Base-by-base conservation (phyloP, 1,140 invertebrate genomes). In the Sarcophaga peregrina region DNA sequence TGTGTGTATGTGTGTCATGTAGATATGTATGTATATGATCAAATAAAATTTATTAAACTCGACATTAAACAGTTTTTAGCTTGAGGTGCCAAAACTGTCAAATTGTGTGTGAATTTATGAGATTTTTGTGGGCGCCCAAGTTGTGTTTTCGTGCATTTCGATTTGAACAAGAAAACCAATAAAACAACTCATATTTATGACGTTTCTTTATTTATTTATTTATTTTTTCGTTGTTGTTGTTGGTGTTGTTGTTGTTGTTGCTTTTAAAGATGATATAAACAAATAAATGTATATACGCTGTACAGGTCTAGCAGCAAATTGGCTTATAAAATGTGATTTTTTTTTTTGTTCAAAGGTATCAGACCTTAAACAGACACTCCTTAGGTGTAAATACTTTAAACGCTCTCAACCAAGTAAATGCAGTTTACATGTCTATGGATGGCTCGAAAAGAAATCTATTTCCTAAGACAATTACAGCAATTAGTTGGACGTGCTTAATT, bases 61-160 rank as follows among this genome's bases (percentile, higher is more conserved):
- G 20, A 10, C n/a, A 5, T 68, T 20, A 68, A 68, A 68, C 0
- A 10, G 62, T 68, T 68, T 58, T 68, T 68, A n/a, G 62, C 62
- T 68, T 68, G 20, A 68, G 62, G 62, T 68, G 62, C 62, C 62
- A 47, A 76, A 76, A 76, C 75, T 78, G 75, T 78, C 75, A 78
- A 78, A 25, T 52, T 78, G 75, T 78, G 75, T 78, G 47, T 13
- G 17, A 52, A 78, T 78, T 78, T 78, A 78, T 78, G 47, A 15
- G 45, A 15, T 47, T 68, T 76, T 17, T 76, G 74, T 76, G 74
- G 74, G 46, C 74, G 74, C 74, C 74, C 74, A 48, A n/a, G 45
- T 17, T n/a, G 11, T 68, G 20, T 68, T 68, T 68, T 68, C 25
- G 10, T 68, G 15, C 17, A 20, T 20, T 68, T 68, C 20, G 1